Evolutionary conservation across 2,113 vertebrate species (phyloP), one percentile per base, ranked within the genome.

Genomic region (Chaetorhynchus papuensis): DNA sequence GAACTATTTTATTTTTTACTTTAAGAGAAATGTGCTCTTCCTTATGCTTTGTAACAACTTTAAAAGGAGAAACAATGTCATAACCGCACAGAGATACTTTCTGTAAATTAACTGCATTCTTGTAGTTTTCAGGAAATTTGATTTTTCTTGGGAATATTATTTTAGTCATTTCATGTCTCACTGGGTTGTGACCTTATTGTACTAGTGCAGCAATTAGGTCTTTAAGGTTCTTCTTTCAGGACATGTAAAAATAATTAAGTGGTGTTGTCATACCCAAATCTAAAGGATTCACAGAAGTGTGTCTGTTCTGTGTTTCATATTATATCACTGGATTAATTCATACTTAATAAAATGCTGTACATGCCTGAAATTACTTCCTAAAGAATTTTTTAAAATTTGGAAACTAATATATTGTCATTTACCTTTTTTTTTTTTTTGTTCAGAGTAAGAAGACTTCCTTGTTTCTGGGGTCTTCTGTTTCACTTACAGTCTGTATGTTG

Each of bases 91-190:
- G 83, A 65, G 28, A 59, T 63, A 41, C 22, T 54, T 81, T 44
- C 44, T 49, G 21, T 76, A 41, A 91, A 45, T 81, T 87, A 85
- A 87, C 31, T 75, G 23, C 19, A 9, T 83, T 83, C 80, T 50
- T 70, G 41, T 79, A 35, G 60, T 94, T 90, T 94, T 94, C 74
- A 82, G 72, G 92, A 96, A 91, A 87, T 83, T 68, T 42, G n/a
- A 35, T 87, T 96, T 95, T 94, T 87, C 87, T 96, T 93, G 63
- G 64, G 64, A 95, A 65, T 60, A 75, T 89, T 75, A 68, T 80
- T 84, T 68, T 60, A 89, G 72, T 63, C 35, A 68, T 91, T 74
- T 71, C 31, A 39, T 54, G 71, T 87, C 59, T 87, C 56, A 56
- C 53, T 82, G 54, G 64, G 54, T 86, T 91, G 66, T 89, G 82